A percentile compares a stretch with the other conserved stretches of the same genome.
phyloP scores from a whole-genome alignment of 2,888 invertebrate species.

The Caenorhabditis macrosperma region DNA sequence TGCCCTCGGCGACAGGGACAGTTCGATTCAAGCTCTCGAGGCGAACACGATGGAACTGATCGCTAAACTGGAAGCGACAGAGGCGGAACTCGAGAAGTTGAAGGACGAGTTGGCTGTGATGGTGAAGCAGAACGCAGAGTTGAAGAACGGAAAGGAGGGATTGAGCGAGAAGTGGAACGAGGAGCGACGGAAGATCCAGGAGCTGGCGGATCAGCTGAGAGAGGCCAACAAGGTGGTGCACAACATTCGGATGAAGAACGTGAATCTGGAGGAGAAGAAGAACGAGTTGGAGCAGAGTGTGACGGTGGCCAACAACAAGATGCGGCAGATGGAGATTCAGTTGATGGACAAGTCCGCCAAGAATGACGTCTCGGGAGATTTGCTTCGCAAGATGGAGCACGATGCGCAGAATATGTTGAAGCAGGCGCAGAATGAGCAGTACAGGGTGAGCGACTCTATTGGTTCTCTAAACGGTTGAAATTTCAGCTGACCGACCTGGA shows the following conservation, averaged over 20 bases:
- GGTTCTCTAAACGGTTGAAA: background rate
- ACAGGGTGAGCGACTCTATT: constrained; percentile 29
- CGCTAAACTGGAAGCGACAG: constrained; percentile 35
- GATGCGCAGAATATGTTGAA: constrained; percentile 59
- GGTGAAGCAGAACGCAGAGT: constrained; percentile 57
- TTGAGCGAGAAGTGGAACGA: constrained; percentile 46
- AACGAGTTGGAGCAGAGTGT: constrained; percentile 58
- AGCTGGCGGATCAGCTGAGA: constrained; percentile 57
- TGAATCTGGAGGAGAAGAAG: constrained; percentile 61
- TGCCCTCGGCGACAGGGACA: constrained; percentile 33
- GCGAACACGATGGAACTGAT: constrained; percentile 58
- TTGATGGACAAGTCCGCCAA: constrained; percentile 64
- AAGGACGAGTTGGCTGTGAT: constrained; percentile 58
- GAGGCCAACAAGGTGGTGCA: constrained; percentile 57
- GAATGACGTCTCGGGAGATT: constrained; percentile 58
- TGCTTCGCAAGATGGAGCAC: constrained; percentile 64
- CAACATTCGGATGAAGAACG: constrained; percentile 52
- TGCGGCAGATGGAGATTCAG: constrained; percentile 60
- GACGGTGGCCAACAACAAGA: constrained; percentile 34
- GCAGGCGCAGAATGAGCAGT: constrained; percentile 61
- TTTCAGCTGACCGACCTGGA: constrained; percentile 46
- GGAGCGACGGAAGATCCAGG: constrained; percentile 52
- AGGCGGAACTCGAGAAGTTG: constrained; percentile 40
- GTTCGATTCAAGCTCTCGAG: constrained; percentile 56
- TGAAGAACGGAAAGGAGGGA: constrained; percentile 52